These are phyloP conservation scores for Julus scandinavius DNA, from an alignment of 2,888 invertebrate genomes.

Conservation along the genomic window DNA sequence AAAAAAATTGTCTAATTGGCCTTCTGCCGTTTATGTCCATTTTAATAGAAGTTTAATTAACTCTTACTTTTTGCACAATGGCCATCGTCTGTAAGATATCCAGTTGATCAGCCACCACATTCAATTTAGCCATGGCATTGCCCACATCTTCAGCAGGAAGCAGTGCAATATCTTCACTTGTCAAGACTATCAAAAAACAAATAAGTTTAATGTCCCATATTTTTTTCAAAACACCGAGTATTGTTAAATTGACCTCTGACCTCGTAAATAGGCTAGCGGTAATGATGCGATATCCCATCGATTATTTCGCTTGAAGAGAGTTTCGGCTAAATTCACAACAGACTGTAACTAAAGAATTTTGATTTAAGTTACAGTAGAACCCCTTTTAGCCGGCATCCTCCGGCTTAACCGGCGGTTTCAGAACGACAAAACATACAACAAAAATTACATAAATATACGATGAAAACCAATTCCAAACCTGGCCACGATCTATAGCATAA, in stretches of 20 bases:
- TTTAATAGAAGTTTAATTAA: not conserved
- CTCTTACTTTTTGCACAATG: slow-evolving; percentile 36
- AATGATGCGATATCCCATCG: slow-evolving; percentile 19
- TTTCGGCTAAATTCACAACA: not conserved
- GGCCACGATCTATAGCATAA: slow-evolving; percentile 10
- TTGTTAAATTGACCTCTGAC: not conserved
- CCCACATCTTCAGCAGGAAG: slow-evolving; percentile 37
- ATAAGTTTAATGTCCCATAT: not conserved
- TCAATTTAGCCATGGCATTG: slow-evolving; percentile 24
- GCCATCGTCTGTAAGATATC: slow-evolving; percentile 45
- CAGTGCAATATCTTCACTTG: not conserved
- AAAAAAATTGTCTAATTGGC: not conserved
- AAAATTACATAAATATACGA: no score
- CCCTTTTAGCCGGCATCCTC: no score
- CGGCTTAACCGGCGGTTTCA: no score
- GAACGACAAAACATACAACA: no score
- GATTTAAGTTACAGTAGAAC: no score
- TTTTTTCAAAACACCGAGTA: not conserved
- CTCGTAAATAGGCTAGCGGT: not conserved
- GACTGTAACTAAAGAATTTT: not conserved
- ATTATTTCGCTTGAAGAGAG: slow-evolving; percentile 17
- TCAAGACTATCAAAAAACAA: not conserved
- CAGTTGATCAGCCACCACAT: slow-evolving; percentile 15
- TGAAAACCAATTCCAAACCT: not conserved
- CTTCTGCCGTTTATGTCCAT: not conserved